Base-by-base conservation (phyloP, 2,888 invertebrate species). In the Athalia circularis region DNA sequence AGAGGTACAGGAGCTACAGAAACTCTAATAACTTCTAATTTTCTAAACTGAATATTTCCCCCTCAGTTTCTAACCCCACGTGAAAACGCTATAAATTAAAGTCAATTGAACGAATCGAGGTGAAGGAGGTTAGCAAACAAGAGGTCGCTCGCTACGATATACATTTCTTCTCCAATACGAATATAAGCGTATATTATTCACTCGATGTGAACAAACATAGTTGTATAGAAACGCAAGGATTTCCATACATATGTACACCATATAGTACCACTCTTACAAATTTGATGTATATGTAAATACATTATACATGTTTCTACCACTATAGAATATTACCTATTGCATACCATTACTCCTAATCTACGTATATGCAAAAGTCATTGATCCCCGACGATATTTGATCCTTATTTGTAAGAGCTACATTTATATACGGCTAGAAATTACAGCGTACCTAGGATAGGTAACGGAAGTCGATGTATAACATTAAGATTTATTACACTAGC, bases 81-180 rank as follows among this genome's bases (percentile, higher is more conserved):
- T 62, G 75, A 75, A 75, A 62, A 75, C 50, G n/a, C 64, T 11
- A 62, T 62, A 62, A 75, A 75, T 75, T 75, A 75, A 29, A 75
- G 64, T 29, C 75, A 75, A 75, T 75, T 75, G 75, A 62, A 75
- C 75, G 64, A 48, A 75, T 50, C 9, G 52, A 64, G 75, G 62
- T 75, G 47, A 13, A 61, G 75, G 11, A 50, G 15, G 29, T n/a
- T 8, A 29, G 64, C 75, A 75, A 75, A 75, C 75, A 64, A 62
- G 75, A 72, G 72, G 62, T 13, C 48, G 43, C 62, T 13, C 64
- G 59, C 29, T 29, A 29, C 2, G 2, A 29, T 29, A 29, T 29
- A 29, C 0, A 29, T 75, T 43, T 75, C 48, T 75, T 64, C 8
- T 13, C 29, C 29, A 29, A 29, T 29, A 29, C 29, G 29, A 13